phyloP scores from a whole-genome alignment of 2,888 invertebrate species.

The Dinocampus coccinellae region DNA sequence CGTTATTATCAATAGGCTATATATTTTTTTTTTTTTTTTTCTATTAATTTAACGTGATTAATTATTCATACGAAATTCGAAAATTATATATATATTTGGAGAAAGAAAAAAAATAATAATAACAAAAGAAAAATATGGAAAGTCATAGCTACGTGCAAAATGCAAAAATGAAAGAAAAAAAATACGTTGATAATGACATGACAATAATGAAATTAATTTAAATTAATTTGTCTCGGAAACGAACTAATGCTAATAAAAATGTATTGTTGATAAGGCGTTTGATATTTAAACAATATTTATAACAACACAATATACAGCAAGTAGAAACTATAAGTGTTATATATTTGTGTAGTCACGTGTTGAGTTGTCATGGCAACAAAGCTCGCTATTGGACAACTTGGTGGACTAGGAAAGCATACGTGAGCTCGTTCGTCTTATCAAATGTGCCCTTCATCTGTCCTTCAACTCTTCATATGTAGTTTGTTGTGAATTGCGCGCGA shows the following conservation, averaged over 20 bases:
- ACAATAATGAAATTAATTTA: too few species aligned
- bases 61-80: not conserved
- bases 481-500: not conserved
- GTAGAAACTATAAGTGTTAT: too few species aligned
- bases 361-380: slow-evolving; percentile 47
- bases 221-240: too few species aligned
- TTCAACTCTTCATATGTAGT: slow-evolving; percentile 26
- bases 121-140: too few species aligned
- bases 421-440: slow-evolving; percentile 22
- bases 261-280: too few species aligned
- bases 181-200: not conserved
- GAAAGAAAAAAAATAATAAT: too few species aligned
- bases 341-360: not conserved
- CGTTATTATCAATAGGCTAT: too few species aligned
- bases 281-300: too few species aligned
- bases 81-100: too few species aligned
- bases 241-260: too few species aligned
- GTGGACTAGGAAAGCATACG: slow-evolving; percentile 51
- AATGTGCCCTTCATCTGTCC: slow-evolving; percentile 27
- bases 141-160: not conserved
- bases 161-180: not conserved
- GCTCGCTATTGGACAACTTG: slow-evolving; percentile 51
- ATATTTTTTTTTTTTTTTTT: not conserved
- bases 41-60: not conserved
- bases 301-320: too few species aligned